These are phyloP conservation scores for Erythrocebus patas DNA, from an alignment of 2,113 vertebrate species.

Conservation along the genomic window DNA sequence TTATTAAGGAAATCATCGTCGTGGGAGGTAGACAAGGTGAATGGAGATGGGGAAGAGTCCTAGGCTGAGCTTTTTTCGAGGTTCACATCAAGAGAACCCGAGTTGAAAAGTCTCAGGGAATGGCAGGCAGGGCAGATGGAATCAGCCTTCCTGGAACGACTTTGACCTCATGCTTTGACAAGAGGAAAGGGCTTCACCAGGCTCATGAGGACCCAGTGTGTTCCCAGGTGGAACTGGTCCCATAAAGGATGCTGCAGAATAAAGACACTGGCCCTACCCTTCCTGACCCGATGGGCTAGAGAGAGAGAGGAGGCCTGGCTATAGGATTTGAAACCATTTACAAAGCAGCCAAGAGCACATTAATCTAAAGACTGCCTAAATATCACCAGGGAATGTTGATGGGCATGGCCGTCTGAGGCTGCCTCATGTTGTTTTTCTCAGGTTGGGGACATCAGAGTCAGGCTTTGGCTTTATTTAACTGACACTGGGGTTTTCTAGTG, in stretches of 20 bases:
- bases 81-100: not conserved
- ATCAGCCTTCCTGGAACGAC: not conserved
- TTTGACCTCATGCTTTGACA: not conserved
- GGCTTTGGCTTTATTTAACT: not conserved
- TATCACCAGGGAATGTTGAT: rapidly evolving
- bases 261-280: not conserved
- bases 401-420: not conserved
- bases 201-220: not conserved
- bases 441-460: not conserved
- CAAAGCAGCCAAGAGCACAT: not conserved
- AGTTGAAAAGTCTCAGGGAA: not conserved
- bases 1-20: not conserved
- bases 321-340: not conserved
- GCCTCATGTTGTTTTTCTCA: not conserved
- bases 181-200: not conserved
- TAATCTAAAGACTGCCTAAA: not conserved
- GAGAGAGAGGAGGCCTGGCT: not conserved
- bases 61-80: not conserved
- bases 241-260: not conserved
- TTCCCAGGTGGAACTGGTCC: not conserved
- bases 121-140: not conserved
- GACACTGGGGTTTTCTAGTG: not conserved
- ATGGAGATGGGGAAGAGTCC: not conserved
- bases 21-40: not conserved
- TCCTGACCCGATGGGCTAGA: not conserved